Base-by-base conservation (phyloP, 2,797 vertebrate genomes). In the Sebastes taczanowskii region DNA sequence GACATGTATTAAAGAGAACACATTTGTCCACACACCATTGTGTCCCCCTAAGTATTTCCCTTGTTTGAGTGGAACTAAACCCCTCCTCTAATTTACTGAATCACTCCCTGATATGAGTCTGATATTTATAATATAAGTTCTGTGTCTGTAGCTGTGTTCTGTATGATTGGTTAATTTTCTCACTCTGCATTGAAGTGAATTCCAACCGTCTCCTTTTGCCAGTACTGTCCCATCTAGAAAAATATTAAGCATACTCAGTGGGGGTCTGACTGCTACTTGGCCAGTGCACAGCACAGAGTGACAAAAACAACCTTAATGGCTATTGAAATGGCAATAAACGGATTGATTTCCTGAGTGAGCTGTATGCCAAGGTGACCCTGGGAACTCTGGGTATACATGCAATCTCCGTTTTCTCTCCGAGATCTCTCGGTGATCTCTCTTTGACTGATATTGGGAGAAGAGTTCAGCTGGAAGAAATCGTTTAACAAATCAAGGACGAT, bases 401-500 rank as follows among this genome's bases (percentile, higher is more conserved):
- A 86, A 70, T 89, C 67, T 82, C 70, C 8, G 5, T 86, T 87
- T 80, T 75, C 83, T 81, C 78, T 68, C 58, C 18, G 53, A 61
- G 74, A 83, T 92, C 80, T 85, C 72, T 74, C 55, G 8, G 71
- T 38, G 73, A 86, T 86, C 34, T 71, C 56, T 74, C 72, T 79
- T 79, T 83, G 87, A 87, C 74, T 83, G 88, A 91, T 92, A 84
- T 91, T 76, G 89, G 78, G 60, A 84, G 86, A 89, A 86, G 82
- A 95, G 88, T 91, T 95, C 91, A 94, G 46, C 89, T 83, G 86
- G 92, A 96, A 95, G 85, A 95, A 95, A 95, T 94, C 90, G 61
- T 95, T 95, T 94, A 93, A 93, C 85, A 90, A 92, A 93, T 90
- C 91, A 89, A 93, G 91, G 91, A 80, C 86, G 10, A 87, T 91